Base-by-base conservation (phyloP, 35 echinoderm and acorn worm species). In the Stichopus chloronotus region DNA sequence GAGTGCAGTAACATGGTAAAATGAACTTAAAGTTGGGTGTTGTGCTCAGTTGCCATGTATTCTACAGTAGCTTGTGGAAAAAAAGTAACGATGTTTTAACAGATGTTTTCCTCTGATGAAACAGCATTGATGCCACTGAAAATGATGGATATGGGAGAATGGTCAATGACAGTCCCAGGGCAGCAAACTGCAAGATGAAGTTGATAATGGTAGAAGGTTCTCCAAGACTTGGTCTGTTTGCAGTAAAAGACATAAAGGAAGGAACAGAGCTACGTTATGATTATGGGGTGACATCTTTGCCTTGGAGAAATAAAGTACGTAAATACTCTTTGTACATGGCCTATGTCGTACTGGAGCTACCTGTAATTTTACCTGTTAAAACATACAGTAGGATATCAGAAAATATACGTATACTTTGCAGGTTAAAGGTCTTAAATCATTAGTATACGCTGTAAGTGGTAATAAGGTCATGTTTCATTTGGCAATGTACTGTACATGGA, bases 101-200 rank as follows among this genome's bases (percentile, higher is more conserved):
- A 65, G 61, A 13, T 17, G 17, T 65, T 17, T 65, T 10, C 3
- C 61, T 65, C 10, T 65, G 5, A 65, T 65, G 10, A 65, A 13
- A 65, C 61, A 22, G 76, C 21, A 79, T 85, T 54, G 82, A 55
- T 85, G 82, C 9, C 10, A 85, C 82, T n/a, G 17, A 43, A 56
- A 30, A 9, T 30, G 82, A 56, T 85, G 82, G 82, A 19, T 85
- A 30, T 54, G 82, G 82, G 17, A 43, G 82, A 85, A 85, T 85
- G 82, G 82, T 86, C 78, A 95, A 84, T 52, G 81, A 65, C 58
- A 63, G 43, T 79, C 9, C n/a, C n/a, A 85, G 81, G 56, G 12
- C 83, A 10, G 76, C 89, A 55, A 95, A 95, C 55, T 86, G 53
- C 79, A 92, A 86, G 90, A 95, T 95, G 88, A 95, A 85, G 56